Percentiles rank a stretch among this genome's conserved stretches.
phyloP scores from a whole-genome alignment of 2,888 invertebrate species.

The Dynastes maya region DNA sequence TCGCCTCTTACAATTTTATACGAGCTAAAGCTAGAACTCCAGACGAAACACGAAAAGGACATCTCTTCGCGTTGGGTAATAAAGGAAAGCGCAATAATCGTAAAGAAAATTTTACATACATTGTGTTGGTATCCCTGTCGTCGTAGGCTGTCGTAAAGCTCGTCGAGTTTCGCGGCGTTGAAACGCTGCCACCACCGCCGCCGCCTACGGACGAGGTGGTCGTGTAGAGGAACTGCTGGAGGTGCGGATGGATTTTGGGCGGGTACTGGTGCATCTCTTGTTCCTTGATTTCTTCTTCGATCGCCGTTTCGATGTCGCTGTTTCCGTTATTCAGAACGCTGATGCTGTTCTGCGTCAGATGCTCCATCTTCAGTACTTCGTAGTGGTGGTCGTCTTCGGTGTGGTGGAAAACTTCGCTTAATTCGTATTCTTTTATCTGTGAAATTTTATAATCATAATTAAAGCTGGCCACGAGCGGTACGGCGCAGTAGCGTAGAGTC shows the following conservation, averaged over 20 bases:
- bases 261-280: conserved; percentile 70
- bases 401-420: conserved; percentile 90
- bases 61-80: too few relatives aligned
- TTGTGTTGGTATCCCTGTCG: conserved; percentile 63
- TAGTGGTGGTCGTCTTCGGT: conserved; percentile 84
- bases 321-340: conserved; percentile 67
- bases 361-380: conserved; percentile 80
- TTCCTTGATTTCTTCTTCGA: conserved; percentile 85
- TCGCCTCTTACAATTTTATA: too few relatives aligned
- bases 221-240: conserved; percentile 62
- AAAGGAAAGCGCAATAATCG: too few relatives aligned
- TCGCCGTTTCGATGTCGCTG: conserved; percentile 84
- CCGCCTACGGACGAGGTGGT: conserved; percentile 54
- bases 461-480: too few relatives aligned
- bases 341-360: conserved; percentile 74
- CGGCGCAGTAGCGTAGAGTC: too few relatives aligned
- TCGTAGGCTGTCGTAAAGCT: conserved; percentile 17
- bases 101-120: conserved; percentile 60
- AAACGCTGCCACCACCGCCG: conserved; percentile 46
- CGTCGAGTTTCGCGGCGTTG: conserved; percentile 49
- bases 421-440: conserved; percentile 90
- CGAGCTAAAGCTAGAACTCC: too few relatives aligned
- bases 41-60: too few relatives aligned
- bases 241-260: conserved; percentile 56
- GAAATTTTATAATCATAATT: conserved; percentile 47